These are phyloP conservation scores for Polypedilum pembai DNA, from an alignment of 1,140 invertebrate species.

Conservation along the genomic window DNA sequence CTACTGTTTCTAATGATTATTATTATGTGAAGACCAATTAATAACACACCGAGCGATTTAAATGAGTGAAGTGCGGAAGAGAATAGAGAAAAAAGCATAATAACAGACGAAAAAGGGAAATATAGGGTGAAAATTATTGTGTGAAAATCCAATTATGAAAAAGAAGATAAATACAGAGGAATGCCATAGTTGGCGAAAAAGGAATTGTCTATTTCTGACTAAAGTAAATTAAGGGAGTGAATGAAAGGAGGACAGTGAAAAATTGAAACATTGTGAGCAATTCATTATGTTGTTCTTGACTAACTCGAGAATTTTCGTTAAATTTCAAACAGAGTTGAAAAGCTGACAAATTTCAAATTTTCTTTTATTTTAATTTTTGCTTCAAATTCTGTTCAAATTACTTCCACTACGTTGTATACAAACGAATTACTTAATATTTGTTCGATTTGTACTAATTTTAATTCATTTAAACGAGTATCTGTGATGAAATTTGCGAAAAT, in stretches of 20 bases:
- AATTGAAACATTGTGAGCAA: too few species aligned
- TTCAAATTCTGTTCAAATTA: too few species aligned
- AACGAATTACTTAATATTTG: too few species aligned
- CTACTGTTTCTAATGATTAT: conserved; percentile 8
- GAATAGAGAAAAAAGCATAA: background rate
- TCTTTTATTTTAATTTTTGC: too few species aligned
- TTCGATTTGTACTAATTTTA: too few species aligned
- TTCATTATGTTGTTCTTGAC: background rate
- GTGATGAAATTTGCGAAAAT: too few species aligned
- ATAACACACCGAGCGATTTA: conserved; percentile 25
- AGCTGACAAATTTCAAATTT: too few species aligned
- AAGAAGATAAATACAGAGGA: background rate
- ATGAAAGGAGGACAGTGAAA: too few species aligned
- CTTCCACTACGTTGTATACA: too few species aligned
- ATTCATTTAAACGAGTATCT: too few species aligned
- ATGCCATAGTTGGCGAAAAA: background rate
- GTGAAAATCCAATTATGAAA: conserved; percentile 20
- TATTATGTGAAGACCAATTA: conserved; percentile 28
- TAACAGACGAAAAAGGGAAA: background rate
- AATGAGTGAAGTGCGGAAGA: conserved; percentile 24
- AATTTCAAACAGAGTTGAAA: too few species aligned
- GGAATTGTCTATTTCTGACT: background rate
- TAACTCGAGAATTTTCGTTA: background rate
- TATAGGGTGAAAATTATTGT: background rate
- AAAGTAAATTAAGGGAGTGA: background rate